Evolutionary conservation across 2,797 vertebrate genomes (phyloP).

Genomic region (Lophius americanus): DNA sequence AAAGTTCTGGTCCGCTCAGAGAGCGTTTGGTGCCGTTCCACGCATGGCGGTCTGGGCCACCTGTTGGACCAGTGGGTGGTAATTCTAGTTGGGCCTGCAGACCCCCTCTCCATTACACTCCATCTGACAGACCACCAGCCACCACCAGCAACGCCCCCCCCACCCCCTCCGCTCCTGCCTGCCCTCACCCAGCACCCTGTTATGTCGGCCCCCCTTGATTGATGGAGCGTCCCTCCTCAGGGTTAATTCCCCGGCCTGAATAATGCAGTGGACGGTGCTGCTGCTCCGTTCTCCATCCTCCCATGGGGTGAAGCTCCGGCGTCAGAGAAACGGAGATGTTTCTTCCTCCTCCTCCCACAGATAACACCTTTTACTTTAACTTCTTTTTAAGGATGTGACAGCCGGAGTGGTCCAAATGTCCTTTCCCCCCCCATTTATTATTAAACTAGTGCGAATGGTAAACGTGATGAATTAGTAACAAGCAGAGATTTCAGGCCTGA

Average conservation of each 20-base stretch:
- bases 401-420: constrained; percentile 72
- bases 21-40: constrained; percentile 51
- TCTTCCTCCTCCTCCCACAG: constrained; percentile 71
- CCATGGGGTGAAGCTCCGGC: constrained; percentile 85
- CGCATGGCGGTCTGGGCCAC: constrained; percentile 82
- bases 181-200: constrained; percentile 81
- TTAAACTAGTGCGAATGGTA: constrained; percentile 82
- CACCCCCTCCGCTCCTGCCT: constrained; percentile 70
- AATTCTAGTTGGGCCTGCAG: constrained; percentile 86
- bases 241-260: constrained; percentile 92
- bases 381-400: constrained; percentile 80
- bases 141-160: constrained; percentile 70
- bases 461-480: constrained; percentile 73
- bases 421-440: constrained; percentile 83
- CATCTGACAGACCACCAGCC: constrained; percentile 75
- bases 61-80: constrained; percentile 89
- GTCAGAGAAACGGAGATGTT: constrained; percentile 72
- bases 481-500: constrained; percentile 20
- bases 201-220: constrained; percentile 89
- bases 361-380: constrained; percentile 55
- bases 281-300: constrained; percentile 86
- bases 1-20: no score
- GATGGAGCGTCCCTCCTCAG: constrained; percentile 90
- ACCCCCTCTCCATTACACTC: constrained; percentile 82
- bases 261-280: constrained; percentile 87